phyloP scores from a whole-genome alignment of 2,113 vertebrate genomes.

The Phylloscopus whistleri region DNA sequence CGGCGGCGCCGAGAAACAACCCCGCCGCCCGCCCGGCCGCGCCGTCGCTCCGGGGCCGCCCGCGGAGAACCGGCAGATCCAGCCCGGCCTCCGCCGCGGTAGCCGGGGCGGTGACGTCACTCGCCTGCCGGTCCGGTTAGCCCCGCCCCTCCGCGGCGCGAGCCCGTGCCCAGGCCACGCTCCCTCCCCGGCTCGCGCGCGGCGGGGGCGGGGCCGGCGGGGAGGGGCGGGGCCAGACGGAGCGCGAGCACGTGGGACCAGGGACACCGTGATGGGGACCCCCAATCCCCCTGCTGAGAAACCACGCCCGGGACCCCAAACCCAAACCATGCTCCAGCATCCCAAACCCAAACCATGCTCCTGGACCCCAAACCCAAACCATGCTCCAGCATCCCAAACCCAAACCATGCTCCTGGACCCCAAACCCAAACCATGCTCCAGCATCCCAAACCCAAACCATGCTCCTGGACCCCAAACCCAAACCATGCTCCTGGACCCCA shows the following conservation, averaged over 20 bases:
- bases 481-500: too few species aligned
- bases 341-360: too few species aligned
- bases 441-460: too few species aligned
- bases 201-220: background rate
- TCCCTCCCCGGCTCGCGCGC: background rate
- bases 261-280: too few species aligned
- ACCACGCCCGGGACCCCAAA: too few species aligned
- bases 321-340: too few species aligned
- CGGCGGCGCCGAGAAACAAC: background rate
- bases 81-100: background rate
- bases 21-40: background rate
- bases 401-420: too few species aligned
- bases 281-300: too few species aligned
- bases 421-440: rapidly evolving
- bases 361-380: too few species aligned
- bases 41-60: too few species aligned
- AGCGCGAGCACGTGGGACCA: background rate
- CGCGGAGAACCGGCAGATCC: background rate
- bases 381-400: too few species aligned
- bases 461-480: too few species aligned
- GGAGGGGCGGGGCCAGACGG: background rate
- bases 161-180: background rate
- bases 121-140: background rate
- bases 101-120: background rate
- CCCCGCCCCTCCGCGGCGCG: background rate